Evolutionary conservation across 2,797 vertebrate species (phyloP), one percentile per base, ranked within the genome.

Genomic region (Taeniopygia guttata): DNA sequence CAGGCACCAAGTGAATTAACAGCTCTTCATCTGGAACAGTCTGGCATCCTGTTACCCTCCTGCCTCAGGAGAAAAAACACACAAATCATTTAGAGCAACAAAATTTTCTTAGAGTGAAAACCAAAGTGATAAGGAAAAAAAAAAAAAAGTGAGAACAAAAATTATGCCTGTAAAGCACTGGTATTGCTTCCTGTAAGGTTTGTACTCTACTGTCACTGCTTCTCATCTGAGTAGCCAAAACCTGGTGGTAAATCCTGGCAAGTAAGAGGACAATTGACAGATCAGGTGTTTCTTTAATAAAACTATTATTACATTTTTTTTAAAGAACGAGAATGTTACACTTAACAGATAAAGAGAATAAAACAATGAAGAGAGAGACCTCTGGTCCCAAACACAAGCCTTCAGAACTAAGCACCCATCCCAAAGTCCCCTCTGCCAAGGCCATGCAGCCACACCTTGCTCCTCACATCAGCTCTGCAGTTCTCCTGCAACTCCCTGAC

Each of bases 231-330:
- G 55, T 12, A 85, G 32, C 16, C 79, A 80, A 74, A 83, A 59
- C 46, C 29, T 27, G 18, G 23, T 23, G n/a, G 38, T 2, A 62
- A 40, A 59, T 22, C 59, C 63, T 79, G 49, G 9, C 36, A 75
- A 46, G 21, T 6, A 68, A 49, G 30, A 76, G 10, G n/a, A 76
- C 0, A 1, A 26, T 0, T 34, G 38, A 64, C 18, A 51, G 21
- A 60, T 22, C 16, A 73, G 20, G 4, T 23, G 20, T 42, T 69
- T 77, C 79, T 91, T 67, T 59, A 64, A 60, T n/a, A 52, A 8
- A 52, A 26, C 16, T 51, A 12, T 11, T 51, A 34, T 32, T 43
- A 18, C 32, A 51, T 12, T 58, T 10, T 3, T 29, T 51, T 58
- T 58, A n/a, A 17, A 74, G 16, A 87, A n/a, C 51, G 38, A 51